Percentiles rank a stretch among this genome's conserved stretches.
Evolutionary conservation across 2,113 vertebrate genomes (phyloP).

Genomic region (Dasyurus viverrinus): DNA sequence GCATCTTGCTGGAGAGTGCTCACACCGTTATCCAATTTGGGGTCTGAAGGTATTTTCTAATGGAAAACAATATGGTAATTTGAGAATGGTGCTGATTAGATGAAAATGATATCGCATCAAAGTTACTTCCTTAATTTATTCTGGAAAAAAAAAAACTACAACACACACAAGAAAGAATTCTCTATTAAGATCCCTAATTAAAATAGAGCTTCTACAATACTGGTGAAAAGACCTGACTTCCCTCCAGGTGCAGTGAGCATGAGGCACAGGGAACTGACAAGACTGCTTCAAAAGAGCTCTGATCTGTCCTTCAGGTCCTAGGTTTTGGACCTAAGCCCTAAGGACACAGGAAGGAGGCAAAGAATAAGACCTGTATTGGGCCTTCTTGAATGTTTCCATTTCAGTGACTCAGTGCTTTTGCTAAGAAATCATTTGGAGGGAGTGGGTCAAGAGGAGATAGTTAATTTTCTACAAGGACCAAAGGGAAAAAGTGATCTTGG

Average conservation of each 20-base stretch:
- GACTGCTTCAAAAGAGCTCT: constrained; percentile 57
- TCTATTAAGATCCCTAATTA: constrained; percentile 88
- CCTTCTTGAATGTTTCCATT: background rate
- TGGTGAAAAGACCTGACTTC: constrained; percentile 71
- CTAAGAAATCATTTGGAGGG: background rate
- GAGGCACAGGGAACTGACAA: constrained; percentile 79
- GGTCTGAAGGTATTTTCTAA: constrained; percentile 85
- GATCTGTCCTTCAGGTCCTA: background rate
- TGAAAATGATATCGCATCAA: constrained; percentile 89
- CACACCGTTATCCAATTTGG: constrained; percentile 84
- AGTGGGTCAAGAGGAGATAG: background rate
- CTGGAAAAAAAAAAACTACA: constrained; percentile 80
- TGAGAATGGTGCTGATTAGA: constrained; percentile 88
- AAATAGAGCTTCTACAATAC: constrained; percentile 77
- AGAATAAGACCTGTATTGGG: background rate
- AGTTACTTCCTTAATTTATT: constrained; percentile 89
- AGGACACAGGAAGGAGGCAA: background rate
- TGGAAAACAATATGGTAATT: constrained; percentile 89
- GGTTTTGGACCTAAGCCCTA: background rate
- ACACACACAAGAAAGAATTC: constrained; percentile 82
- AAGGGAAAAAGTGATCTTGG: background rate
- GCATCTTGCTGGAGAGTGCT: background rate
- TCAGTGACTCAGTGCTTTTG: background rate
- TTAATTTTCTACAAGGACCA: background rate
- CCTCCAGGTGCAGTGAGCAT: constrained; percentile 76